Evolutionary conservation across 2,797 vertebrate species (phyloP).

Genomic region (Yasuhikotakia modesta): DNA sequence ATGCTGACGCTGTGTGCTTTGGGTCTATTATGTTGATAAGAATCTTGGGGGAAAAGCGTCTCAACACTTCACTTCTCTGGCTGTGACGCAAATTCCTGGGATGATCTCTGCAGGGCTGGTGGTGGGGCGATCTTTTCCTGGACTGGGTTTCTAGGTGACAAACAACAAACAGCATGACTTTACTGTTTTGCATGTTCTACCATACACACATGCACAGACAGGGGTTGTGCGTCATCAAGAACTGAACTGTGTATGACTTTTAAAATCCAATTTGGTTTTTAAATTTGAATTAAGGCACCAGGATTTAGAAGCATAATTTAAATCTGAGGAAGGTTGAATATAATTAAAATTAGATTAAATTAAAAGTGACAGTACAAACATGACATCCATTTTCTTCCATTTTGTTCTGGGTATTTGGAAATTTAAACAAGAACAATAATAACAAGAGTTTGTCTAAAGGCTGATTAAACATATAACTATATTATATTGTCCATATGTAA

Average conservation of each 20-base stretch:
- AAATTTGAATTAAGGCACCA: too few relatives aligned
- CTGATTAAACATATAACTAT: slow-evolving; percentile 6
- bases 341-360: too few relatives aligned
- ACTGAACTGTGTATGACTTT: not conserved
- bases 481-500: not conserved
- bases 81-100: not conserved
- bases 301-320: too few relatives aligned
- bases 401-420: too few relatives aligned
- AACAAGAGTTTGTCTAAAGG: not conserved
- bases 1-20: slow-evolving; percentile 7
- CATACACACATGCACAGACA: not conserved
- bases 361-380: too few relatives aligned
- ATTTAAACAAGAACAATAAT: too few relatives aligned
- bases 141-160: slow-evolving; percentile 13
- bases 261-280: not conserved
- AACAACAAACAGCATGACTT: not conserved
- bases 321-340: too few relatives aligned
- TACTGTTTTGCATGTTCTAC: not conserved
- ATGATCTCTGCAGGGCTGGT: not conserved
- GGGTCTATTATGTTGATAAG: slow-evolving; percentile 2
- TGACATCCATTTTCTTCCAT: too few relatives aligned
- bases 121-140: not conserved
- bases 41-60: not conserved
- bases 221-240: not conserved
- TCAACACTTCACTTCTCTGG: slow-evolving; percentile 20